phyloP scores from a whole-genome alignment of 2,113 vertebrate species.

The Sorex araneus region DNA sequence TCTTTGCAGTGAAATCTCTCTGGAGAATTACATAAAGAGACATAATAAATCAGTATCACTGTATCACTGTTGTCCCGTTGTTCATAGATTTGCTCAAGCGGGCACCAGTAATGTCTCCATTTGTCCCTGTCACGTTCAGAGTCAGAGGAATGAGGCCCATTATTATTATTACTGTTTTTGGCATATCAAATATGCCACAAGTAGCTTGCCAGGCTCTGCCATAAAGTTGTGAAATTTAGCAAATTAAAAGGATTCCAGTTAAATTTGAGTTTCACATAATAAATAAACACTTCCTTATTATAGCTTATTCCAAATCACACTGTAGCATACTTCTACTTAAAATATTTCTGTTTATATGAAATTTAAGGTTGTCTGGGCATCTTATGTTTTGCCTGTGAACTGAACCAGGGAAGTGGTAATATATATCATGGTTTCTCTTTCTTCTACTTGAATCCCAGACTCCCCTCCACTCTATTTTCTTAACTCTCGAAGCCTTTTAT shows the following conservation, averaged over 20 bases:
- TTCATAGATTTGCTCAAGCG: no score
- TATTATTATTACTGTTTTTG: no score
- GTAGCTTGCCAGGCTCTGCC: no score
- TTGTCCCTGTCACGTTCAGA: no score
- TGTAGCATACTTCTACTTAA: neutral
- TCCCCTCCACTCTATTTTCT: neutral
- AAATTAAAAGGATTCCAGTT: neutral
- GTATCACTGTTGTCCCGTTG: no score
- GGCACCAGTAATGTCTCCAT: no score
- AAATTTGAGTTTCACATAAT: conserved; percentile 3
- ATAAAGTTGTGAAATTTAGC: neutral
- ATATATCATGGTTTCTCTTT: neutral
- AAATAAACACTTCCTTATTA: neutral
- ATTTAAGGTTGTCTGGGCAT: neutral
- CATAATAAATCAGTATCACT: neutral
- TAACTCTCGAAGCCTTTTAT: conserved; percentile 23
- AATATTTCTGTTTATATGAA: conserved; percentile 6
- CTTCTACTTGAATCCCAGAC: neutral
- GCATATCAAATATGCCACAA: no score
- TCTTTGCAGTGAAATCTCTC: neutral
- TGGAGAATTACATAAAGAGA: neutral
- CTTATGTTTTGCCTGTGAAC: neutral
- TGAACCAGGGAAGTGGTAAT: neutral
- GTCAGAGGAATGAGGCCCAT: no score
- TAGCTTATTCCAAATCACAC: neutral